Evolutionary conservation across 2,797 vertebrate genomes (phyloP).

Genomic region (Hypotaenidia okinawae): DNA sequence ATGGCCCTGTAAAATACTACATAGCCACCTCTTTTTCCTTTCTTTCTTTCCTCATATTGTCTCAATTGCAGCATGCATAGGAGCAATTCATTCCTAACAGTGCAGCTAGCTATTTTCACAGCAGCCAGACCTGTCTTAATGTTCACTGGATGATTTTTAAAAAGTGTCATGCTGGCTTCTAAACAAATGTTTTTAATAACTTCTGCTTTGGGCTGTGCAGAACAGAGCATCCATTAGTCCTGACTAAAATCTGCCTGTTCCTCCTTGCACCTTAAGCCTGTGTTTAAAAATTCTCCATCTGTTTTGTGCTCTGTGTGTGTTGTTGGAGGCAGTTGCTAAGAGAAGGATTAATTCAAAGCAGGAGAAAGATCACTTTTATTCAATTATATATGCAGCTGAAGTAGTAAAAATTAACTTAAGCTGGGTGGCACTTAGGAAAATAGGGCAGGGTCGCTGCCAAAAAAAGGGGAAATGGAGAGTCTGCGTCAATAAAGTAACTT

Average conservation of each 20-base stretch:
- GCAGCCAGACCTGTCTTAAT: not conserved
- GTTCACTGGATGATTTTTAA: not conserved
- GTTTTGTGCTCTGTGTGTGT: not conserved
- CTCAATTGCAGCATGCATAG: not conserved
- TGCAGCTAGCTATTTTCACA: slow-evolving; percentile 2
- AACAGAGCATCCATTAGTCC: fast-evolving
- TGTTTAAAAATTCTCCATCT: not conserved
- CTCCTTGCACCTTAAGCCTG: not conserved
- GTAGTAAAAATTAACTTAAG: not conserved
- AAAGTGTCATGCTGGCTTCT: not conserved
- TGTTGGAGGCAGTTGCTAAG: slow-evolving; percentile 49
- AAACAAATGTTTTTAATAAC: not conserved
- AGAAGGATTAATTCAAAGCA: slow-evolving; percentile 2
- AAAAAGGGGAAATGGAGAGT: not conserved
- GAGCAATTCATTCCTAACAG: not conserved
- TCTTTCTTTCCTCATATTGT: not conserved
- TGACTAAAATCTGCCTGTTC: not conserved
- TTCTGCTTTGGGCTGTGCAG: not conserved
- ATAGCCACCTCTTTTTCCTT: not conserved
- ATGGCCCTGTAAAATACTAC: not conserved
- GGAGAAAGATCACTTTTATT: not conserved
- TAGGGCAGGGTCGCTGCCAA: not conserved
- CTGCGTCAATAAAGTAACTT: not conserved
- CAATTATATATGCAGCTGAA: not conserved
- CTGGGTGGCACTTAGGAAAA: slow-evolving; percentile 17